These are phyloP conservation scores for Bufotes viridis DNA, from an alignment of 2,797 vertebrate species.

Conservation along the genomic window DNA sequence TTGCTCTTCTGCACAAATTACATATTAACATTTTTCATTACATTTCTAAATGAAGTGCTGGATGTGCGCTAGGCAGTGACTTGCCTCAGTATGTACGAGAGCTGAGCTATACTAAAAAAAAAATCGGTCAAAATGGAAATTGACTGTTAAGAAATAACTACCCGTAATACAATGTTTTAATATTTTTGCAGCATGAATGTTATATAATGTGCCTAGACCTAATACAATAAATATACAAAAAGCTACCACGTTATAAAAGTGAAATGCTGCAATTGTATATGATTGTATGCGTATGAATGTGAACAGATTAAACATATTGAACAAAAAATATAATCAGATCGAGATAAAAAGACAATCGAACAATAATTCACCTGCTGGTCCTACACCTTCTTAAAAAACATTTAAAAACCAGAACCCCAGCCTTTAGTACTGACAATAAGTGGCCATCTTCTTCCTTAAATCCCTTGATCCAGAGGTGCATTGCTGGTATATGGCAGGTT, in stretches of 20 bases:
- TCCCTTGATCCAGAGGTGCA: background rate
- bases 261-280: background rate
- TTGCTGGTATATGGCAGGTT: background rate
- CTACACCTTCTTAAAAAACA: background rate
- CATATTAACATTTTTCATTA: constrained; percentile 40
- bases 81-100: background rate
- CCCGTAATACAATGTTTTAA: background rate
- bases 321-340: background rate
- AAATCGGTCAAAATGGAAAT: background rate
- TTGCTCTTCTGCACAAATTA: constrained; percentile 22
- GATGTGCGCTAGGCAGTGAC: background rate
- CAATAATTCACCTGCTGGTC: background rate
- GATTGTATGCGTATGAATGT: background rate
- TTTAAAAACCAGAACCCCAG: background rate
- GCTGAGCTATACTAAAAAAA: background rate
- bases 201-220: background rate
- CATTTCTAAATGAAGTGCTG: constrained; percentile 18
- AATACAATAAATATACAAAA: background rate
- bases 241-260: background rate
- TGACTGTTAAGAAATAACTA: background rate
- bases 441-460: too few relatives aligned
- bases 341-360: background rate
- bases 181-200: background rate
- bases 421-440: background rate
- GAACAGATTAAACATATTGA: background rate